Evolutionary conservation across 2,113 vertebrate species (phyloP).

Genomic region (Probosciger aterrimus): DNA sequence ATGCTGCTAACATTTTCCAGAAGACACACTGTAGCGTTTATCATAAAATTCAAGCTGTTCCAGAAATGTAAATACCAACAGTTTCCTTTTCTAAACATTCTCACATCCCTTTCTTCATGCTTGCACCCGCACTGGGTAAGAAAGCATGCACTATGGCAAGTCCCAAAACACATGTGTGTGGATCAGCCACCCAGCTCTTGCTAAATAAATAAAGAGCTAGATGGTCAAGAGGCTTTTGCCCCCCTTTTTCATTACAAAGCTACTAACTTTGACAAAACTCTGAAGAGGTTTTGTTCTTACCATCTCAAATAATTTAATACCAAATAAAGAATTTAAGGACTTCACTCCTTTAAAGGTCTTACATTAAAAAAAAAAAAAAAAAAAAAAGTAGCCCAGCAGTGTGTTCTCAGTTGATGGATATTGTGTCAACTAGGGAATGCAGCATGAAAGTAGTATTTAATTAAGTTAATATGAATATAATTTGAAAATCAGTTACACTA

Average conservation of each 20-base stretch:
- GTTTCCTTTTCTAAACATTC: neutral
- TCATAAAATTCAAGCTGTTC: neutral
- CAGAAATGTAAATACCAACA: neutral
- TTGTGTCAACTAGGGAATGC: neutral
- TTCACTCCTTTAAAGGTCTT: neutral
- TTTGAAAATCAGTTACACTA: neutral
- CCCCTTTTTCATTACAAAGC: neutral
- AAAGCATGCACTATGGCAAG: neutral
- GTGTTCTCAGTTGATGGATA: neutral
- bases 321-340: neutral
- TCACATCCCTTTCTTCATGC: neutral
- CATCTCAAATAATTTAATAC: neutral
- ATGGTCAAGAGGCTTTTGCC: neutral
- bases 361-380: neutral
- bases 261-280: neutral
- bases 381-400: neutral
- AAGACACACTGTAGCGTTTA: neutral
- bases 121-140: neutral
- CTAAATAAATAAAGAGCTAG: neutral
- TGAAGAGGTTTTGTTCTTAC: neutral
- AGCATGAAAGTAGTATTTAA: neutral
- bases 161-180: neutral
- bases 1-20: neutral
- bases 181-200: neutral
- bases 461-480: neutral